phyloP scores from a whole-genome alignment of 1,140 invertebrate species.

The Drosophila triauraria region DNA sequence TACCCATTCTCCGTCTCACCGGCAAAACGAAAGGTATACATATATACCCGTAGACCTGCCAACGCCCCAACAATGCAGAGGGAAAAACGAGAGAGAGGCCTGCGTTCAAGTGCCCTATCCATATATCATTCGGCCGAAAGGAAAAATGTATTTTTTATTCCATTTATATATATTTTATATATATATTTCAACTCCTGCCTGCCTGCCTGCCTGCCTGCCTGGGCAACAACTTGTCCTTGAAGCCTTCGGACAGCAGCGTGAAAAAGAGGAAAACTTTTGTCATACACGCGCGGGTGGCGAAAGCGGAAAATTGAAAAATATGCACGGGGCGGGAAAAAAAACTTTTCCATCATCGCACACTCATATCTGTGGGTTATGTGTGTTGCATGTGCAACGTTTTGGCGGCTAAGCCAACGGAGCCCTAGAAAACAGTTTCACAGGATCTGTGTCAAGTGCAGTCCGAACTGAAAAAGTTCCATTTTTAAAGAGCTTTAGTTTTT shows the following conservation, averaged over 20 bases:
- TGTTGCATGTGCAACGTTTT: constrained; percentile 37
- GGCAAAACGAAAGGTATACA: constrained; percentile 43
- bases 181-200: constrained; percentile 38
- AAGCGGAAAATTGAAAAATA: constrained; percentile 74
- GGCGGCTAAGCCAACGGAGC: constrained; percentile 51
- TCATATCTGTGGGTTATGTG: constrained; percentile 15
- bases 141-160: constrained; percentile 55
- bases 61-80: constrained; percentile 49
- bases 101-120: constrained; percentile 50
- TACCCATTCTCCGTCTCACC: not conserved
- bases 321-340: constrained; percentile 61
- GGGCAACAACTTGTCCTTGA: constrained; percentile 51
- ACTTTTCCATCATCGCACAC: constrained; percentile 66
- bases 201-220: constrained; percentile 22
- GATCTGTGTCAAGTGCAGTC: constrained; percentile 71
- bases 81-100: constrained; percentile 9
- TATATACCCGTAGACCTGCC: constrained; percentile 20
- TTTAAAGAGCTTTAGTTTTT: constrained; percentile 33
- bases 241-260: constrained; percentile 29
- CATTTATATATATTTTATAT: constrained; percentile 5
- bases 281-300: constrained; percentile 22
- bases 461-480: constrained; percentile 40
- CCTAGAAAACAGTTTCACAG: constrained; percentile 28
- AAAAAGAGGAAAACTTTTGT: constrained; percentile 70
- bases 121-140: constrained; percentile 59